Percentiles rank a stretch among this genome's conserved stretches.
Conservation (phyloP, 2,113 vertebrate genomes). For the Arenaria interpres region DNA sequence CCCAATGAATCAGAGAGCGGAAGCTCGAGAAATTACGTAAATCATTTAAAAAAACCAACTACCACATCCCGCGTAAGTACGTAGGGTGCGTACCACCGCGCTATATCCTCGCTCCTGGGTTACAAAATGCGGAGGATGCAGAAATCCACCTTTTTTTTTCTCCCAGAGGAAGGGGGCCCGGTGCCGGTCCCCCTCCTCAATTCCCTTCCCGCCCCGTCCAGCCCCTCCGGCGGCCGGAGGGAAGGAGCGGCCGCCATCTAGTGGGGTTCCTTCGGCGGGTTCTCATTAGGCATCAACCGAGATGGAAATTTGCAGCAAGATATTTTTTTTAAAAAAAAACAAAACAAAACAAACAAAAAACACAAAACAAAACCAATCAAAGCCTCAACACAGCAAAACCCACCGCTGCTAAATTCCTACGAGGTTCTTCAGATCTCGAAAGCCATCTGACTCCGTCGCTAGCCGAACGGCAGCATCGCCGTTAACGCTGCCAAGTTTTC, state of each 20-base stretch:
- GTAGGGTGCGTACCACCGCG: not conserved
- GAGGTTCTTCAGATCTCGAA: not conserved
- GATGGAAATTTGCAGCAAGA: rapidly evolving
- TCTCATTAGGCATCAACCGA: rapidly evolving
- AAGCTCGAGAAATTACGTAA: rapidly evolving
- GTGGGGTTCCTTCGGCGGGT: not conserved
- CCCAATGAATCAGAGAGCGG: not conserved
- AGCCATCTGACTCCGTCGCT: not conserved
- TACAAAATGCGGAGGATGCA: rapidly evolving
- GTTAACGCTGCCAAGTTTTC: not conserved
- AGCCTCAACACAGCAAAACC: too few relatives aligned
- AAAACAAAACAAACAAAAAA: too few relatives aligned
- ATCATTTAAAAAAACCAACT: rapidly evolving
- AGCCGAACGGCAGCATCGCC: not conserved
- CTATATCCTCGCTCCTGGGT: rapidly evolving
- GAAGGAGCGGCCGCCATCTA: slow-evolving; percentile 68
- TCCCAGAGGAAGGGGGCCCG: not conserved
- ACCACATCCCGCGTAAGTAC: not conserved
- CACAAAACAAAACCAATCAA: not conserved
- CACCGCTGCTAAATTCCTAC: not conserved
- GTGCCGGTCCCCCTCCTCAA: not conserved
- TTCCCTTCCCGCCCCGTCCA: too few relatives aligned
- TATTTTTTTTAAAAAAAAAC: too few relatives aligned
- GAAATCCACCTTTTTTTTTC: not conserved
- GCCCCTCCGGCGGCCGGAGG: not conserved